A percentile compares a stretch with the other conserved stretches of the same genome.
Evolutionary conservation across 2,113 vertebrate genomes (phyloP).

Genomic region (Brienomyrus brachyistius): DNA sequence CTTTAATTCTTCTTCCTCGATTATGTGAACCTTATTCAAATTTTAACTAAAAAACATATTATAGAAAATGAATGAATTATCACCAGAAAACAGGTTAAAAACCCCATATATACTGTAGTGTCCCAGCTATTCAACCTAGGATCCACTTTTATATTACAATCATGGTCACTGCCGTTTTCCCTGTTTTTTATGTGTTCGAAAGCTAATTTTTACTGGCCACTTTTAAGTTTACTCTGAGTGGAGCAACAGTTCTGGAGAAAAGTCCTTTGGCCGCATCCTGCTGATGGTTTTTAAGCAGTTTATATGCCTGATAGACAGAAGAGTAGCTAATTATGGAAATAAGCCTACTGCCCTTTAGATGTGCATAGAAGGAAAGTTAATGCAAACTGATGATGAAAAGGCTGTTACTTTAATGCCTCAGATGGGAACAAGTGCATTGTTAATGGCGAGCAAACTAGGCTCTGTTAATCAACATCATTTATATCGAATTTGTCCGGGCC

Average conservation of each 20-base stretch:
- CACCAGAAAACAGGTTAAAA: background rate
- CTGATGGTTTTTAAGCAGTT: background rate
- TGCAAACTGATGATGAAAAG: background rate
- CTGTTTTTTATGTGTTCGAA: background rate
- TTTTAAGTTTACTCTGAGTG: conserved; percentile 4
- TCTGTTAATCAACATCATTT: conserved; percentile 1
- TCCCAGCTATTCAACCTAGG: background rate
- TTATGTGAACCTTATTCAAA: background rate
- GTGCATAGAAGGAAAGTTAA: background rate
- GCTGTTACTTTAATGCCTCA: background rate
- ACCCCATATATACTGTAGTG: background rate
- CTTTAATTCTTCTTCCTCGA: too few relatives aligned
- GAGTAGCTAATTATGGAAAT: background rate
- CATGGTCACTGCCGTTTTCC: background rate
- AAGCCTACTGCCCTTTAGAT: background rate
- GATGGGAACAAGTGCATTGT: background rate
- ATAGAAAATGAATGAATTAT: background rate
- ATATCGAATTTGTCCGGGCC: background rate
- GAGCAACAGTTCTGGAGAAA: background rate
- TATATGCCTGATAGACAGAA: background rate
- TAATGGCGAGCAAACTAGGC: background rate
- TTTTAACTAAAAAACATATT: background rate
- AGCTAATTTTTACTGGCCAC: background rate
- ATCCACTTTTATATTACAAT: background rate
- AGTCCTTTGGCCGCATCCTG: background rate